Base-by-base conservation (phyloP, 2,888 invertebrate genomes). In the Volucella inflata region DNA sequence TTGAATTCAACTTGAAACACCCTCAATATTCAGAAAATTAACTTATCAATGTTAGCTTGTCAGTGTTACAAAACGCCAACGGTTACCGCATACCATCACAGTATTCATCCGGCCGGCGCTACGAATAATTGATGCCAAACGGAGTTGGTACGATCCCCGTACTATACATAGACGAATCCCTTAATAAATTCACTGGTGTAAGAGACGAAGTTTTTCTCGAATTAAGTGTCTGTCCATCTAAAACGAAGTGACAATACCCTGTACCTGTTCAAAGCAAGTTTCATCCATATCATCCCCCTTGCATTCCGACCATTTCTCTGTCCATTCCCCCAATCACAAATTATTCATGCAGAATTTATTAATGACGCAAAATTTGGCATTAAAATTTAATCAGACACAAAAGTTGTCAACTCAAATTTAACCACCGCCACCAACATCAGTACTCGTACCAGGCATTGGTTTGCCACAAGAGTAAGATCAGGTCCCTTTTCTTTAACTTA, bases 381-480 rank as follows among this genome's bases (percentile, higher is more conserved):
- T 90, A 91, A 90, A 91, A 91, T 90, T 91, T 90, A 89, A 91
- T 91, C 90, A 90, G 90, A 89, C 90, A 89, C 89, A 89, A 88
- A 89, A 88, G 88, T 88, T 88, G 89, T 89, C 88, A 89, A 87
- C 88, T 88, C 88, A 87, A 87, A 88, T 88, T 87, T 87, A 87
- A 67, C 70, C 68, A 51, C 46, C 78, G 12, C 57, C 55, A 38
- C 40, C 64, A 36, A 48, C 67, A 38, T 67, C 16, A 57, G 30
- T 38, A 50, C 48, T 9, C 48, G 14, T 9, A 17, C 11, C 8
- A 40, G 14, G 59, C 57, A 46, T 42, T 12, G 46, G 40, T n/a
- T 21, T 16, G 12, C 14, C 21, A 16, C 30, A 30, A 30, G 30
- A 30, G 30, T 30, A 6, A 30, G 6, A 30, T 36, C 14, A 50